These are phyloP conservation scores for Butorides virescens DNA, from an alignment of 2,113 vertebrate species.

Conservation along the genomic window DNA sequence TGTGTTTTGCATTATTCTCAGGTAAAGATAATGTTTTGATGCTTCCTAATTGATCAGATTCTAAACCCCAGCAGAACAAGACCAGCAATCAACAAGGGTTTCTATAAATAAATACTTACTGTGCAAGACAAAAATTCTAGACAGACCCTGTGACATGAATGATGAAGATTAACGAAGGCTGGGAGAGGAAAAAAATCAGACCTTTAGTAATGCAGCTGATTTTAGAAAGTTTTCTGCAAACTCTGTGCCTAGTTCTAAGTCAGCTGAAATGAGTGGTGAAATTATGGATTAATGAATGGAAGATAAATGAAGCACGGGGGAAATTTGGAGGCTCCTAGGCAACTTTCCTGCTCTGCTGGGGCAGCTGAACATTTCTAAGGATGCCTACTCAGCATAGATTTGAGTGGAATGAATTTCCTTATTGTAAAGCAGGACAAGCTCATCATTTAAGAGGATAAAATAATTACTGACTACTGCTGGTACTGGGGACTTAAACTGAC, in stretches of 20 bases:
- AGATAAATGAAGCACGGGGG: neutral
- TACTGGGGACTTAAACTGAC: neutral
- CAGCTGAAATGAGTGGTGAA: slow-evolving; percentile 23
- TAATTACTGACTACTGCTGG: neutral
- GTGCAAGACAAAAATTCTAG: neutral
- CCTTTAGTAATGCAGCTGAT: neutral
- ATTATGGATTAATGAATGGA: neutral
- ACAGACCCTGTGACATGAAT: neutral
- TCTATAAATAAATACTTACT: neutral
- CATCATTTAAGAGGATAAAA: neutral
- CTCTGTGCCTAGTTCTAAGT: neutral
- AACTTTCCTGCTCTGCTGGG: neutral
- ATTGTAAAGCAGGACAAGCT: neutral
- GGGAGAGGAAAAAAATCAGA: neutral
- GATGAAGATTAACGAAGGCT: neutral
- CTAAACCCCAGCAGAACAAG: neutral
- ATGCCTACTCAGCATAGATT: neutral
- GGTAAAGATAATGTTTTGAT: neutral
- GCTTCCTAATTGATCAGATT: neutral
- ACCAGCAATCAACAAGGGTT: neutral
- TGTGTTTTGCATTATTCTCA: neutral
- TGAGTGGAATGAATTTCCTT: slow-evolving; percentile 14
- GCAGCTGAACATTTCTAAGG: neutral
- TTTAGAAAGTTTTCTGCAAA: neutral
- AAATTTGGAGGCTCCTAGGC: neutral